These are phyloP conservation scores for Bembecia ichneumoniformis DNA, from an alignment of 2,888 invertebrate genomes.

Conservation along the genomic window DNA sequence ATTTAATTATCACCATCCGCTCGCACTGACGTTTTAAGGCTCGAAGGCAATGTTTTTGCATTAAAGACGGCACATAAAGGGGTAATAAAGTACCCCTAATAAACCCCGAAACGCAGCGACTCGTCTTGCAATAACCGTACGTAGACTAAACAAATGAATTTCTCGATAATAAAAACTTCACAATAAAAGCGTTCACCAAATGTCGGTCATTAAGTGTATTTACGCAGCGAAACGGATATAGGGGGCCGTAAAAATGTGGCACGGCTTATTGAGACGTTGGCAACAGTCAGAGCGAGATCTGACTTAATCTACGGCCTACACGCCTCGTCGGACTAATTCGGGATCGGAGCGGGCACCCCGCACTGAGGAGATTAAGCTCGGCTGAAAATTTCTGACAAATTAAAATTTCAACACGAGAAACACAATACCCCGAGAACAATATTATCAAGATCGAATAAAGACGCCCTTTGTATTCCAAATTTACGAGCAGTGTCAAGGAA, in stretches of 20 bases:
- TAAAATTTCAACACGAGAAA: slow-evolving; percentile 39
- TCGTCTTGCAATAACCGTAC: slow-evolving; percentile 60
- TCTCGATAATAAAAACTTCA: slow-evolving; percentile 69
- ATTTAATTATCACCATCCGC: slow-evolving; percentile 58
- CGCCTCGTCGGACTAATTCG: slow-evolving; percentile 42
- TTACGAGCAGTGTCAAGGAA: slow-evolving; percentile 42
- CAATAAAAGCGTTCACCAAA: slow-evolving; percentile 69
- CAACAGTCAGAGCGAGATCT: slow-evolving; percentile 42
- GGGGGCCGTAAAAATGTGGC: slow-evolving; percentile 62
- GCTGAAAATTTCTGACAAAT: slow-evolving; percentile 44
- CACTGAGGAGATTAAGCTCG: slow-evolving; percentile 35
- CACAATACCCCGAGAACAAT: slow-evolving; percentile 35
- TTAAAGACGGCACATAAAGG: slow-evolving; percentile 47
- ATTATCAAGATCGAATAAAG: slow-evolving; percentile 52
- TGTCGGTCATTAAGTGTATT: slow-evolving; percentile 70
- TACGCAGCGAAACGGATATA: slow-evolving; percentile 69
- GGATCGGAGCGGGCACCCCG: slow-evolving; percentile 19
- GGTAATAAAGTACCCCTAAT: slow-evolving; percentile 65
- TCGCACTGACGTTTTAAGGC: slow-evolving; percentile 31
- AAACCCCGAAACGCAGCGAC: slow-evolving; percentile 61
- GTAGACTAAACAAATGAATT: slow-evolving; percentile 71
- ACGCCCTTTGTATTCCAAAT: slow-evolving; percentile 44
- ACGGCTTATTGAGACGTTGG: slow-evolving; percentile 67
- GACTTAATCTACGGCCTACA: slow-evolving; percentile 49
- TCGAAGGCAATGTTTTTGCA: slow-evolving; percentile 38